phyloP scores from a whole-genome alignment of 1,140 invertebrate species.

The Carposina sasakii region DNA sequence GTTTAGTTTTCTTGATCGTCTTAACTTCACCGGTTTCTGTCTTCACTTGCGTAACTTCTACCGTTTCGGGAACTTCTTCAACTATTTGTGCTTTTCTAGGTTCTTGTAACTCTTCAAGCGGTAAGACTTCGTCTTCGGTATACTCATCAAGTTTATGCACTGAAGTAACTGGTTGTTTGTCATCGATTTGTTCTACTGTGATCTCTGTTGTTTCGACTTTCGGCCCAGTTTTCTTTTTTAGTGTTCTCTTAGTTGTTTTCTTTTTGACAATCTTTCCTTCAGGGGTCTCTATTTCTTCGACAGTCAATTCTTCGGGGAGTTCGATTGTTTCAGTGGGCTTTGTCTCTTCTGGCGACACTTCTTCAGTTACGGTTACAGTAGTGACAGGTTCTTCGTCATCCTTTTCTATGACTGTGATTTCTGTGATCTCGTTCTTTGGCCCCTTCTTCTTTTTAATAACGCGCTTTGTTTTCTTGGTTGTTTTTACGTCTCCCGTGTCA shows the following conservation, averaged over 20 bases:
- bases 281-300: conserved; percentile 19
- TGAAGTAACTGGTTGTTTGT: neutral
- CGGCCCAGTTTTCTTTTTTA: conserved; percentile 43
- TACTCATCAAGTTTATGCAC: conserved; percentile 30
- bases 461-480: conserved; percentile 57
- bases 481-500: conserved; percentile 47
- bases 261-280: conserved; percentile 49
- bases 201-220: conserved; percentile 38
- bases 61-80: conserved; percentile 54
- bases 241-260: conserved; percentile 51
- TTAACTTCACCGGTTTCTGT: conserved; percentile 51
- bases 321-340: conserved; percentile 10
- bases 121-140: conserved; percentile 16
- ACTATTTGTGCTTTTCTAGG: conserved; percentile 32
- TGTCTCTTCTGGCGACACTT: neutral
- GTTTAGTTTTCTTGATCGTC: conserved; percentile 48
- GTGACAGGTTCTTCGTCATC: conserved; percentile 55
- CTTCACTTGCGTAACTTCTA: conserved; percentile 58
- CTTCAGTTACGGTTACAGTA: conserved; percentile 33
- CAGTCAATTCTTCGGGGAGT: conserved; percentile 17
- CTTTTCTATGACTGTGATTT: conserved; percentile 53
- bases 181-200: conserved; percentile 46
- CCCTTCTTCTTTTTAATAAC: conserved; percentile 52
- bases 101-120: conserved; percentile 5
- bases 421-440: conserved; percentile 47